phyloP scores from a whole-genome alignment of 2,888 invertebrate genomes.

The Charanyca ferruginea region DNA sequence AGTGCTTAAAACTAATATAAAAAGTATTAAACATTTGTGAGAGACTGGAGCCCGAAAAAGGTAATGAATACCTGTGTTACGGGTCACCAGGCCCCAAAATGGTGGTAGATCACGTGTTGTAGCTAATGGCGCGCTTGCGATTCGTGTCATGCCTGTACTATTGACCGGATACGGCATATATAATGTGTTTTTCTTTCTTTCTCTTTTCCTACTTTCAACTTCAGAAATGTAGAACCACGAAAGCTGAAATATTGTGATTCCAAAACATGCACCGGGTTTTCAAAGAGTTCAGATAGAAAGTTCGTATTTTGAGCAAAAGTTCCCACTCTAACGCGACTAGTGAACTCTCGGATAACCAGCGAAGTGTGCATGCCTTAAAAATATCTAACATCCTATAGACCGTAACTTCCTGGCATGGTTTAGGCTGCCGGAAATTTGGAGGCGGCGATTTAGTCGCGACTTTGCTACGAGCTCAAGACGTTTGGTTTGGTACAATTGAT shows the following conservation, averaged over 20 bases:
- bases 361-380: conserved; percentile 68
- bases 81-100: too few species aligned
- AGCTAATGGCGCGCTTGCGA: too few species aligned
- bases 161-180: too few species aligned
- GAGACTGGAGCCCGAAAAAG: too few species aligned
- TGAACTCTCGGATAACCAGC: conserved; percentile 62
- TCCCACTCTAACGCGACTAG: conserved; percentile 56
- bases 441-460: conserved; percentile 12
- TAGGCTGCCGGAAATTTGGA: conserved; percentile 31
- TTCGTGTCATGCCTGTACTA: too few species aligned
- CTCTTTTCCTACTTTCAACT: too few species aligned
- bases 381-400: conserved; percentile 68
- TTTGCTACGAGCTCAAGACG: not conserved
- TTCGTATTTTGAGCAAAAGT: conserved; percentile 52
- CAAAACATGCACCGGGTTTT: conserved; percentile 31
- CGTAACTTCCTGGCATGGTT: conserved; percentile 53
- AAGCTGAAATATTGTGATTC: conserved; percentile 46
- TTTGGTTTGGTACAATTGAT: too few species aligned
- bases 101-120: too few species aligned
- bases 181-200: too few species aligned
- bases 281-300: conserved; percentile 35
- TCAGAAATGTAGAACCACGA: conserved; percentile 21
- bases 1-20: too few species aligned
- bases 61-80: too few species aligned
- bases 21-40: too few species aligned